These are phyloP conservation scores for Craniophora ligustri DNA, from an alignment of 2,888 invertebrate species.

Conservation along the genomic window DNA sequence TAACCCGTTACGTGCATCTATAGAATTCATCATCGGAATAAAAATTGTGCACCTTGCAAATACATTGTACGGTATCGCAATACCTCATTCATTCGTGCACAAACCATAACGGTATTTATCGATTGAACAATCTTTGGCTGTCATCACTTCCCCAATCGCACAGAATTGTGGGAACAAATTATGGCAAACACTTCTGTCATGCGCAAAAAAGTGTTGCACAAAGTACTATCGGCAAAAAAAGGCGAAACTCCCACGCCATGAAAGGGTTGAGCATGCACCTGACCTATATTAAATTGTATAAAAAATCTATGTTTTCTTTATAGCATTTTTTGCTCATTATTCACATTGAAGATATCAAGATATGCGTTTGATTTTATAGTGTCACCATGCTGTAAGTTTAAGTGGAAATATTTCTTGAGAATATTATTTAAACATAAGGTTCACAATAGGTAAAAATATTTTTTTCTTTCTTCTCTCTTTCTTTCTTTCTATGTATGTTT, in stretches of 20 bases:
- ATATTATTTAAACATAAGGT: no score
- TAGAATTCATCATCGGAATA: slow-evolving; percentile 27
- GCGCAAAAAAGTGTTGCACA: slow-evolving; percentile 81
- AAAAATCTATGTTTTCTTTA: slow-evolving; percentile 77
- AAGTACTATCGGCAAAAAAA: slow-evolving; percentile 74
- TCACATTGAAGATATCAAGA: slow-evolving; percentile 71
- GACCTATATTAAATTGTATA: slow-evolving; percentile 84
- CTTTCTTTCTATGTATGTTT: no score
- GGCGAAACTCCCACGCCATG: slow-evolving; percentile 83
- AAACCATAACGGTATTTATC: slow-evolving; percentile 73
- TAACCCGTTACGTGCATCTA: slow-evolving; percentile 46
- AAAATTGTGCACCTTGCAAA: slow-evolving; percentile 53
- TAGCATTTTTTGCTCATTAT: slow-evolving; percentile 82
- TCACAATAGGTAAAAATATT: no score
- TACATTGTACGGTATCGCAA: slow-evolving; percentile 48
- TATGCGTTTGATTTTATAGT: slow-evolving; percentile 68
- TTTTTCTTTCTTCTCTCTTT: no score
- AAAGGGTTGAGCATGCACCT: slow-evolving; percentile 88
- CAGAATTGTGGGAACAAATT: slow-evolving; percentile 87
- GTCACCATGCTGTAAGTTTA: slow-evolving; percentile 57
- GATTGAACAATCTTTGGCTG: slow-evolving; percentile 77
- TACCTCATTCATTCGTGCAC: slow-evolving; percentile 45
- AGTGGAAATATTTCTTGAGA: no score
- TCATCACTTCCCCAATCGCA: slow-evolving; percentile 83
- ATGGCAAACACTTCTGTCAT: slow-evolving; percentile 84